phyloP scores from a whole-genome alignment of 2,113 vertebrate species.

The Proterorhinus semilunaris region DNA sequence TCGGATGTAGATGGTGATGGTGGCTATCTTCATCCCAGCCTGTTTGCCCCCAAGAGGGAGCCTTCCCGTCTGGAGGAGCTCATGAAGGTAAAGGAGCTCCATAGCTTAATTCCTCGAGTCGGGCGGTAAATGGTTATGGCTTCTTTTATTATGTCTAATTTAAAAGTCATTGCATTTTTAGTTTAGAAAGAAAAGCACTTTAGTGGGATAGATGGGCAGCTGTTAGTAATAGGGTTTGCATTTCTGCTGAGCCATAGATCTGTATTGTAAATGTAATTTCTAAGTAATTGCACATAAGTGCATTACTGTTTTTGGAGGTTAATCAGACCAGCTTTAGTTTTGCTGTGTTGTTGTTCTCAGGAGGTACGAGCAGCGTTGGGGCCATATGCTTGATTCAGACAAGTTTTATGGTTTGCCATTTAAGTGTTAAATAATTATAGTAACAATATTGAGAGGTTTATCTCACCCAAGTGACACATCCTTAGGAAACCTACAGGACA shows the following conservation, averaged over 20 bases:
- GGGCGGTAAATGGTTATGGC: constrained; percentile 7
- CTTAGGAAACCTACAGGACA: no score
- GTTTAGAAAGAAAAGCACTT: constrained; percentile 5
- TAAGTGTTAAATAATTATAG: no score
- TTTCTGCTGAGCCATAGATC: not conserved
- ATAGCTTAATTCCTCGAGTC: constrained; percentile 5
- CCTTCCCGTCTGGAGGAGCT: constrained; percentile 90
- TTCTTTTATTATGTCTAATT: constrained; percentile 9
- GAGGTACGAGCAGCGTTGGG: not conserved
- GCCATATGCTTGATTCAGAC: not conserved
- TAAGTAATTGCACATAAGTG: not conserved
- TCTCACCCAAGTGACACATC: no score
- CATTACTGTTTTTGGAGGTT: not conserved
- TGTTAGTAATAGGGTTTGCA: not conserved
- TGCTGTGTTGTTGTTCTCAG: not conserved
- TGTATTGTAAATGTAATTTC: not conserved
- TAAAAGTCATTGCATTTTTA: constrained; percentile 3
- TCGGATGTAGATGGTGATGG: constrained; percentile 86
- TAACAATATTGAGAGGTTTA: no score
- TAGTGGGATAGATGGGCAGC: not conserved
- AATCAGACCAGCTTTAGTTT: not conserved
- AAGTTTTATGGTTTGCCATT: not conserved
- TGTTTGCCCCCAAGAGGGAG: constrained; percentile 89
- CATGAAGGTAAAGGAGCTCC: constrained; percentile 80
- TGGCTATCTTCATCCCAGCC: constrained; percentile 92